Conservation (phyloP, 2,888 invertebrate genomes). For the Orgyia antiqua region DNA sequence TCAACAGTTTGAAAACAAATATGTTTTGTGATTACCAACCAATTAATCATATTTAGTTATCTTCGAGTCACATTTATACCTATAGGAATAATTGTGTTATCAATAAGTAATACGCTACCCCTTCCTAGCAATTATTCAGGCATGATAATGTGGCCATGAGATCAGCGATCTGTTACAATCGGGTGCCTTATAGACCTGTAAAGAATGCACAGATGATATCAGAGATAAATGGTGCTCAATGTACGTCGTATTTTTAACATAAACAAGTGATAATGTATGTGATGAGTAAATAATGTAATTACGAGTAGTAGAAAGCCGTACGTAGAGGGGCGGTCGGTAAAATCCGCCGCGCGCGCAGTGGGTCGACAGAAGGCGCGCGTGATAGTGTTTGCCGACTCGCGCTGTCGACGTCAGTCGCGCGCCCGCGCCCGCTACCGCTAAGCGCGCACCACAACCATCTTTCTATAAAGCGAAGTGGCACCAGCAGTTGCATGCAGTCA, state of each 20-base stretch:
- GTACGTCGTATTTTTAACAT: conserved; percentile 15
- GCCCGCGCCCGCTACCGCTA: conserved; percentile 36
- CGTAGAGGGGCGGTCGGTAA: conserved; percentile 32
- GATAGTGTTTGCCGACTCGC: conserved; percentile 32
- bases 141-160: conserved; percentile 17
- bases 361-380: conserved; percentile 44
- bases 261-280: conserved; percentile 19
- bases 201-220: background rate
- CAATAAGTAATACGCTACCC: no score
- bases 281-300: conserved; percentile 43
- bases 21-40: no score
- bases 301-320: conserved; percentile 50
- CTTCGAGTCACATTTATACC: no score
- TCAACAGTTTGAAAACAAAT: no score
- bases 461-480: conserved; percentile 59
- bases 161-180: conserved; percentile 9
- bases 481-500: conserved; percentile 66
- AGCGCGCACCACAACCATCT: conserved; percentile 34
- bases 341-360: conserved; percentile 43
- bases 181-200: background rate
- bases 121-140: no score
- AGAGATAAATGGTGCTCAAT: conserved; percentile 7
- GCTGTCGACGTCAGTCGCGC: conserved; percentile 19
- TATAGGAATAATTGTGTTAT: no score
- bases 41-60: no score